Evolutionary conservation across 2,113 vertebrate species (phyloP).

Genomic region (Cyrtonyx montezumae): DNA sequence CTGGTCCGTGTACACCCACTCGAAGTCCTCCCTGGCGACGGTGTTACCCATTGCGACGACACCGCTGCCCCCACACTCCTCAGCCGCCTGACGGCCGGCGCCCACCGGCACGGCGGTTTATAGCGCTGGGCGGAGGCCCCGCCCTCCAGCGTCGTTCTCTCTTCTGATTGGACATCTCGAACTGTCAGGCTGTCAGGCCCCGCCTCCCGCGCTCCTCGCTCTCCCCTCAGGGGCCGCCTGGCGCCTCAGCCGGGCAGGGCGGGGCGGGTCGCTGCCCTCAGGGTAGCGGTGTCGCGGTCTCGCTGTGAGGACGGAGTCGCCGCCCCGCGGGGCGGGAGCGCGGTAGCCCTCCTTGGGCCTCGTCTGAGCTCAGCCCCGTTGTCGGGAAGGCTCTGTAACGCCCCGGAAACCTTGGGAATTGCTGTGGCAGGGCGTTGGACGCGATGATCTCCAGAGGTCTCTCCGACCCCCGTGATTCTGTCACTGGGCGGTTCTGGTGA

Average conservation of each 20-base stretch:
- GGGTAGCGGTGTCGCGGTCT: too few species aligned
- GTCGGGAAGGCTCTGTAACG: background rate
- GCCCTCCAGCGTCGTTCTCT: background rate
- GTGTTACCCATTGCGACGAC: conserved; percentile 83
- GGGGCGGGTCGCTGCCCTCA: too few species aligned
- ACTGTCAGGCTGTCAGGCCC: background rate
- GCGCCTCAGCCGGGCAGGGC: background rate
- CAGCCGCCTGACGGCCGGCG: fast-evolving
- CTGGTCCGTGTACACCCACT: conserved; percentile 95
- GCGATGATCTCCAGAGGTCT: too few species aligned
- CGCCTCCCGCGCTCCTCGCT: too few species aligned
- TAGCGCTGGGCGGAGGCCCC: background rate
- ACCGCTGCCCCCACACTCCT: fast-evolving
- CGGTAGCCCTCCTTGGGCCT: too few species aligned
- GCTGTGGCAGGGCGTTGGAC: too few species aligned
- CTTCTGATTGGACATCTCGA: background rate
- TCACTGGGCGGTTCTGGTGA: too few species aligned
- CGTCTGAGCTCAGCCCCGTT: background rate
- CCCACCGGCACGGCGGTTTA: background rate
- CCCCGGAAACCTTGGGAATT: too few species aligned
- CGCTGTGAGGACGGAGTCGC: too few species aligned
- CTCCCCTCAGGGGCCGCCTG: too few species aligned
- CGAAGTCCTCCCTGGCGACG: conserved; percentile 89
- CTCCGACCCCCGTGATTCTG: too few species aligned
- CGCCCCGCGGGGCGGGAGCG: too few species aligned